phyloP scores from a whole-genome alignment of 2,888 invertebrate genomes.

The Microplitis deprimator region DNA sequence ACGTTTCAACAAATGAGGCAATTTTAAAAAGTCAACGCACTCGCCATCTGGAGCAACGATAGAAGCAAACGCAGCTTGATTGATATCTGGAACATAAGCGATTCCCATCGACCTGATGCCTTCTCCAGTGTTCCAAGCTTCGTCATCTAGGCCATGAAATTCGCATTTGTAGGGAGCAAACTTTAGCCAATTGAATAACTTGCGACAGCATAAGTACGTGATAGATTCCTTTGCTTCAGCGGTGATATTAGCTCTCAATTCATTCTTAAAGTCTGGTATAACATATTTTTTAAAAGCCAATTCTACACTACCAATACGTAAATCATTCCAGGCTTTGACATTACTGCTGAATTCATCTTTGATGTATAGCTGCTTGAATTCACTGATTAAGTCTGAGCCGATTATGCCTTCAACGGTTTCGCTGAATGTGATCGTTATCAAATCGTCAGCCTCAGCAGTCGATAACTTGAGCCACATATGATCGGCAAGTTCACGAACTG shows the following conservation, averaged over 20 bases:
- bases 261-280: conserved; percentile 90
- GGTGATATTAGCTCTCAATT: conserved; percentile 84
- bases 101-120: conserved; percentile 91
- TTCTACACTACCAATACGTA: conserved; percentile 90
- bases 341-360: conserved; percentile 95
- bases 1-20: conserved; percentile 88
- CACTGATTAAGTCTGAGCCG: conserved; percentile 85
- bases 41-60: conserved; percentile 91
- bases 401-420: conserved; percentile 87
- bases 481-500: conserved; percentile 87
- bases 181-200: conserved; percentile 92
- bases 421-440: conserved; percentile 81
- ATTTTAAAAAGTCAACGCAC: conserved; percentile 89
- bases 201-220: conserved; percentile 86
- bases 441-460: conserved; percentile 86
- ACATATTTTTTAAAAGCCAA: conserved; percentile 90
- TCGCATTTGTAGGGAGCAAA: conserved; percentile 85
- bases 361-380: conserved; percentile 88
- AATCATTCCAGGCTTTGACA: conserved; percentile 95
- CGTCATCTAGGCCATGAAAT: conserved; percentile 82
- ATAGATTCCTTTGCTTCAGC: conserved; percentile 91
- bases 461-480: conserved; percentile 91
- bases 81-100: conserved; percentile 88
- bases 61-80: conserved; percentile 90
- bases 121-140: conserved; percentile 90